Base-by-base conservation (phyloP, 2,888 invertebrate species). In the Nemotelus nigrinus region DNA sequence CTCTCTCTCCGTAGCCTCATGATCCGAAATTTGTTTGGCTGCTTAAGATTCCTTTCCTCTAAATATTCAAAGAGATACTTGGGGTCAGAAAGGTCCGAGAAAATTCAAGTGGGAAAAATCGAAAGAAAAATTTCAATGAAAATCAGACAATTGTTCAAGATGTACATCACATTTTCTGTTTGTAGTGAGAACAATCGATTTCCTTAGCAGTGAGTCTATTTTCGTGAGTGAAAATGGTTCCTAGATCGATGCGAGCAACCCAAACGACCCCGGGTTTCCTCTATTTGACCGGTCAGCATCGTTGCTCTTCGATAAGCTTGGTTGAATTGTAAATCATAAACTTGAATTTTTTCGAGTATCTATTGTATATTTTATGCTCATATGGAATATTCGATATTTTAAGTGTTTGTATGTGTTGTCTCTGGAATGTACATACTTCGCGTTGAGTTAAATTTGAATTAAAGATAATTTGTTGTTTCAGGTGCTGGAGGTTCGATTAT, bases 381-480 rank as follows among this genome's bases (percentile, higher is more conserved):
- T 48, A 67, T 67, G 67, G 25, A 48, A 67, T 67, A 67, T 67
- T 67, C 47, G 67, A 50, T 50, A 67, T 48, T 48, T 65, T 55
- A 10, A 72, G 45, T 25, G 71, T 45, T 72, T 44, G 71, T 72
- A 72, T 57, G 71, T 72, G 71, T 58, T 72, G 71, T 72, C 71
- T 72, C 45, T 58, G 58, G 71, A 72, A 72, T 72, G 39, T 70
- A 25, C 25, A 25, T 25, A 44, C 44, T 72, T 72, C 25, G 48
- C 47, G 67, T 67, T 67, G 48, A 50, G 67, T 50, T 67, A 48
- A 50, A 67, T 67, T 67, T 67, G 50, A 67, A 48, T 67, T 67
- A 67, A 67, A 67, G 25, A 47, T 57, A 44, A 4, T 68, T 68
- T 68, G 25, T 25, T 25, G 25, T 25, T 25, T 25, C 25, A 25